Evolutionary conservation across 1,140 invertebrate genomes (phyloP), one percentile per base, ranked within the genome.

Genomic region (Adoxophyes honmai): DNA sequence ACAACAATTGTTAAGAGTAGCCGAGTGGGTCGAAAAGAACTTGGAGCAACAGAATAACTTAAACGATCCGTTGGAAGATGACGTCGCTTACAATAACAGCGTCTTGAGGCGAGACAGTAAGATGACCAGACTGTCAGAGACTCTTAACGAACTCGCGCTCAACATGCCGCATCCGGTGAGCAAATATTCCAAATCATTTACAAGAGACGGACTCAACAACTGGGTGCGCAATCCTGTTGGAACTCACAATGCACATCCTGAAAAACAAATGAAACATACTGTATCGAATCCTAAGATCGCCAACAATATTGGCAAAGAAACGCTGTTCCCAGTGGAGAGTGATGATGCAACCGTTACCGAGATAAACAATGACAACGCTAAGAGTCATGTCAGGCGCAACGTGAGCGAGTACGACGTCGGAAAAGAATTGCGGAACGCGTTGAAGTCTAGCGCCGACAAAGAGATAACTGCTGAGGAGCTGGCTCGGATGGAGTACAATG

Each of bases 11-110:
- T 91, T 92, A 13, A 88, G 93, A 57, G 93, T 94, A 6, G 93
- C 93, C 1, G 92, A 94, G 58, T 93, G 93, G 93, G 92, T 93
- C 14, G 91, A 93, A 68, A 91, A 91, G 61, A 92, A 91, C 62
- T 72, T 89, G 38, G 86, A 89, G 56, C 87, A 89, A 59, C 87
- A 88, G 57, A 88, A 85, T n/a, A 88, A 80, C 65, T 81, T 86
- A 28, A 87, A 86, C 34, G 83, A 86, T 75, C 86, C 73, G 11
- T 60, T 86, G 37, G 85, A 86, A 42, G 82, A 88, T 9, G 82
- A 88, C 35, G 77, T 78, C 7, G 66, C 61, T 13, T 85, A 81
- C 57, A 68, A 61, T 33, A 83, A 70, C 52, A 73, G 73, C 44
- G 54, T 71, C 4, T 11, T 68, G 18, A 70, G 80, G 59, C 61